Conservation (phyloP, 2,797 vertebrate species). For the Pelochelys cantorii region DNA sequence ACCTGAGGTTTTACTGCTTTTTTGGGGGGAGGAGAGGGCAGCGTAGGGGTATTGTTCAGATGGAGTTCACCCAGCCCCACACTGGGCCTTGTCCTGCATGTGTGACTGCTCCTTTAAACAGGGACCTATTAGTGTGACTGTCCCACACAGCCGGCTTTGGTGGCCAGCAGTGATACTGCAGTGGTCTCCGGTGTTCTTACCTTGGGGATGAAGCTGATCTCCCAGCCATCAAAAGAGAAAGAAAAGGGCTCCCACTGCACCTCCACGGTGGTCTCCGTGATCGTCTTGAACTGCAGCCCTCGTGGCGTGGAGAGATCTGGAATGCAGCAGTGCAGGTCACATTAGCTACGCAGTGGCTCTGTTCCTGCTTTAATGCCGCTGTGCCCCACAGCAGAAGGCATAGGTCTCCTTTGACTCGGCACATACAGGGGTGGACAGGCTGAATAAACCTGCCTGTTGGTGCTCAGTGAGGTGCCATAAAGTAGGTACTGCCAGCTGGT, state of each 20-base stretch:
- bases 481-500: background rate
- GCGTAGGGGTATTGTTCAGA: background rate
- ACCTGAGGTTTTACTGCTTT: background rate
- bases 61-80: background rate
- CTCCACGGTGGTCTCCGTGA: slow-evolving; percentile 96
- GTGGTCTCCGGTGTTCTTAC: slow-evolving; percentile 42
- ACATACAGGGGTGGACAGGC: background rate
- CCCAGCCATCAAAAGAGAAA: slow-evolving; percentile 96
- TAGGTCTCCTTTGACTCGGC: background rate
- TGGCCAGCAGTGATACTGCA: background rate
- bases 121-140: background rate
- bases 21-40: fast-evolving
- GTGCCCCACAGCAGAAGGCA: too few relatives aligned
- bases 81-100: background rate
- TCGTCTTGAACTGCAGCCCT: slow-evolving; percentile 95
- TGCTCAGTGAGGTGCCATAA: background rate
- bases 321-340: slow-evolving; percentile 65
- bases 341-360: background rate
- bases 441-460: background rate
- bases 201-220: slow-evolving; percentile 99
- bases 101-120: background rate
- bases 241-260: slow-evolving; percentile 96
- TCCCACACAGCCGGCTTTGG: background rate
- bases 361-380: background rate
- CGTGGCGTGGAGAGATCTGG: slow-evolving; percentile 93